Base-by-base conservation (phyloP, 2,113 vertebrate genomes). In the Erythrolamprus reginae region DNA sequence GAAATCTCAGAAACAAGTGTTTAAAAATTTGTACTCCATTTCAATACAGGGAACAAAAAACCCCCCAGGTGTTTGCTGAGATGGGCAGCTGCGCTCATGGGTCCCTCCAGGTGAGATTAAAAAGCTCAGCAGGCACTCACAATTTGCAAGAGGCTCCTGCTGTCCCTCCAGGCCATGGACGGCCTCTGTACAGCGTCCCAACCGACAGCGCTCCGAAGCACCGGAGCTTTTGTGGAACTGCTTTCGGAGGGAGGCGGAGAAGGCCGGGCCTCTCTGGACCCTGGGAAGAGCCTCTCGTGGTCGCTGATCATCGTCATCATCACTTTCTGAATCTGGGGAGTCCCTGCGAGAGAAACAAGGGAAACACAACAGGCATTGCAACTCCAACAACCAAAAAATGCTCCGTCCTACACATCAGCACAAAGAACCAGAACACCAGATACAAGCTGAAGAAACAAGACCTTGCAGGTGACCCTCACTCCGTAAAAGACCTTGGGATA, bases 281-380 rank as follows among this genome's bases (percentile, higher is more conserved):
- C 95, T 28, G 99, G 99, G 85, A 99, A 99, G 93, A 99, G 97
- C 48, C 95, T 91, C 87, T 97, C 96, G 0, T 99, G 98, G 90
- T 98, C 97, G 38, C 98, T 97, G 96, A 99, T 99, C 98, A 99
- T 97, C 95, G 98, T 97, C 0, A 98, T 99, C 99, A 99, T 99
- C 96, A 99, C 97, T 91, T 97, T 98, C 96, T 99, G 99, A 93
- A 99, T 99, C 95, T 98, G 98, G 58, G 98, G 98, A 0, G 99
- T 98, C 10, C 98, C 99, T 99, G 97, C 12, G 42, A 90, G 86
- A 10, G 17, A 19, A 91, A 51, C 0, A 23, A 47, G 12, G 0
- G 82, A 28, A 19, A 2, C 17, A 6, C 1, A 15, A 88, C 47
- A 45, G 61, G 26, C 8, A 4, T 28, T 24, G n/a, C n/a, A n/a